Percentiles rank a stretch among this genome's conserved stretches.
Evolutionary conservation across 2,113 vertebrate genomes (phyloP).

Genomic region (Urocynchramus pylzowi): DNA sequence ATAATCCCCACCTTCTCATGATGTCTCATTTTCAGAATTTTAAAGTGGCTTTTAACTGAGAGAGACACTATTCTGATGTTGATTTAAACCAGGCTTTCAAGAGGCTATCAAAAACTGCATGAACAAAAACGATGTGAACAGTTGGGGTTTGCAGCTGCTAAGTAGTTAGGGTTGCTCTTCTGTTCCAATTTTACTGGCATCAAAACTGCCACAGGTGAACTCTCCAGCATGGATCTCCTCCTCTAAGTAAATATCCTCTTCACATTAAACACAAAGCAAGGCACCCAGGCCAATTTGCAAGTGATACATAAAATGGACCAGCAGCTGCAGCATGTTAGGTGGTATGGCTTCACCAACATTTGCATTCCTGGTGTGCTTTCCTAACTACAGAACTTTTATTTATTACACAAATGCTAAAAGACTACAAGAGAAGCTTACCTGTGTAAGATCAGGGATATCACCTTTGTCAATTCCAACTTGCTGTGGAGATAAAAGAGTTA

Average conservation of each 20-base stretch:
- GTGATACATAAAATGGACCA: neutral
- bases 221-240: neutral
- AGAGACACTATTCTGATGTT: neutral
- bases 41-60: neutral
- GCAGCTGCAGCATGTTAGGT: neutral
- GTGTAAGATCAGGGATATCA: conserved; percentile 96
- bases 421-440: conserved; percentile 77
- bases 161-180: neutral
- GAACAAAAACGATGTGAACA: neutral
- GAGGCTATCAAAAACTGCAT: neutral
- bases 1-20: neutral
- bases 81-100: neutral
- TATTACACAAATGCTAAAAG: neutral
- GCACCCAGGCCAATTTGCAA: neutral
- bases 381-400: neutral
- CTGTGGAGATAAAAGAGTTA: conserved; percentile 72
- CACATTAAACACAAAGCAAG: neutral
- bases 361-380: neutral
- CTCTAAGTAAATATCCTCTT: neutral
- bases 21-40: neutral
- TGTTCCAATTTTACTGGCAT: neutral
- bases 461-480: conserved; percentile 99
- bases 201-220: neutral
- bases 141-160: neutral
- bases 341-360: neutral